These are phyloP conservation scores for Idaea straminata DNA, from an alignment of 2,888 invertebrate genomes.

Conservation along the genomic window DNA sequence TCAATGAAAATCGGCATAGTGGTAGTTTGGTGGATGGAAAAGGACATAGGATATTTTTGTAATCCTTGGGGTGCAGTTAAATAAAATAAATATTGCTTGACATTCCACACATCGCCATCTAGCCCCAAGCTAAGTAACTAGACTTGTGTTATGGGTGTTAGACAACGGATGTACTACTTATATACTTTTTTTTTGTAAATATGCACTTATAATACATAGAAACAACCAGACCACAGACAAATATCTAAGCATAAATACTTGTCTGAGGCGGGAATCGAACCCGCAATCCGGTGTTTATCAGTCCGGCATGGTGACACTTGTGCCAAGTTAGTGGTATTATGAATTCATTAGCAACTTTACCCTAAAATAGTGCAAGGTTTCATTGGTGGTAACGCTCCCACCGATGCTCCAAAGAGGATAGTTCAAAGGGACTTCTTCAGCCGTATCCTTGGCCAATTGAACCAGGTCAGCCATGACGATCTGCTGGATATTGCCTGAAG, in stretches of 20 bases:
- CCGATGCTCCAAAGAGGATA: constrained; percentile 84
- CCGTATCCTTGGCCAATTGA: constrained; percentile 72
- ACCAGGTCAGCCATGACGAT: constrained; percentile 84
- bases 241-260: too few species aligned
- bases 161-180: too few species aligned
- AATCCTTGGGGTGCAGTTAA: background rate
- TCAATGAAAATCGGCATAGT: too few species aligned
- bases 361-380: constrained; percentile 58
- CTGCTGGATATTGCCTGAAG: constrained; percentile 85
- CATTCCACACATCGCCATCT: too few species aligned
- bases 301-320: background rate
- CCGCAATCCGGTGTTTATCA: too few species aligned
- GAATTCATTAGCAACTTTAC: constrained; percentile 10
- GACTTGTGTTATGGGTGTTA: too few species aligned
- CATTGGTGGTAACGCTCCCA: constrained; percentile 79
- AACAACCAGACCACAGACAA: background rate
- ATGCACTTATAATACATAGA: too few species aligned
- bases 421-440: constrained; percentile 82
- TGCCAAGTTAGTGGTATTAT: background rate
- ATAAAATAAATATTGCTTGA: background rate
- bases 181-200: too few species aligned
- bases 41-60: too few species aligned
- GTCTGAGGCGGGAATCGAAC: too few species aligned
- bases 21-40: too few species aligned
- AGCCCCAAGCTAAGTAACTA: too few species aligned